These are phyloP conservation scores for Diachasma alloeum DNA, from an alignment of 1,140 invertebrate species.

Conservation along the genomic window DNA sequence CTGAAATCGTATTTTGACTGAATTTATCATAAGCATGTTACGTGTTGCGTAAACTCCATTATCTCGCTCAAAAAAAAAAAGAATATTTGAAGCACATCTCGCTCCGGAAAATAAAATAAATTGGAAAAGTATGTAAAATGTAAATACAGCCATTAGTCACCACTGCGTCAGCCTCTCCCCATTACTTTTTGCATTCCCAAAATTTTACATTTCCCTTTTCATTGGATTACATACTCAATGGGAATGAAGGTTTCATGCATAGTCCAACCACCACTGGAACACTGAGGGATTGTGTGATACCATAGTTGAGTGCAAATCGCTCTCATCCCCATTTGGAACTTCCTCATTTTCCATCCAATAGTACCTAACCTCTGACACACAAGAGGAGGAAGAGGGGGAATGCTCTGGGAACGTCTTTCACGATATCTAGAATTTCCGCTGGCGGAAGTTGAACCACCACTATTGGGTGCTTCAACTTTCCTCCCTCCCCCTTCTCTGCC, in stretches of 20 bases:
- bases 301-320: slow-evolving; percentile 1
- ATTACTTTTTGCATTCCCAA: too few species aligned
- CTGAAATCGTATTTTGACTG: too few species aligned
- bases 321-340: background rate
- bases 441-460: slow-evolving; percentile 9
- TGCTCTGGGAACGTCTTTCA: background rate
- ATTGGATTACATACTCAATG: background rate
- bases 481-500: background rate
- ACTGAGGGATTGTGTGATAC: background rate
- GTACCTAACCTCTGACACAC: background rate
- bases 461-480: slow-evolving; percentile 16
- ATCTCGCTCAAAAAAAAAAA: too few species aligned
- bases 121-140: too few species aligned
- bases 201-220: too few species aligned
- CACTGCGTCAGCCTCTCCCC: too few species aligned
- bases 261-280: background rate
- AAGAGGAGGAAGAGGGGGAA: background rate
- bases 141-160: too few species aligned
- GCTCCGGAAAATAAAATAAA: too few species aligned
- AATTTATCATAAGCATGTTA: too few species aligned
- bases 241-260: background rate
- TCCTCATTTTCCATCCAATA: background rate
- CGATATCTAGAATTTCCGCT: slow-evolving; percentile 11
- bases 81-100: too few species aligned
- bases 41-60: too few species aligned